Conservation (phyloP, 2,797 vertebrate genomes). For the Labroides dimidiatus region DNA sequence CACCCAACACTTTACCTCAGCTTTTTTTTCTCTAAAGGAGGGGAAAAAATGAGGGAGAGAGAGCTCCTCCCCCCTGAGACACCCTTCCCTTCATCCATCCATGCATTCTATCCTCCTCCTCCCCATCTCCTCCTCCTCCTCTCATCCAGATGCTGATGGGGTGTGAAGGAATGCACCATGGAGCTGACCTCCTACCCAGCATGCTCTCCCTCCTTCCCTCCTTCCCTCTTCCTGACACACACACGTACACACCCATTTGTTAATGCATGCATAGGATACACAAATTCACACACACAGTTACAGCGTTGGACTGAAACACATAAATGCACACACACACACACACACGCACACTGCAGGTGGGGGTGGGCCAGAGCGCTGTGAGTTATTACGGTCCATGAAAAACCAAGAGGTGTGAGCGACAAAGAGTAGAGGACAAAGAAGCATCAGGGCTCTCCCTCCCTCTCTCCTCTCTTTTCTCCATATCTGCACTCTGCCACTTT, state of each 20-base stretch:
- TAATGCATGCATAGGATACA: constrained; percentile 17
- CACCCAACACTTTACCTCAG: constrained; percentile 13
- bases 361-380: constrained; percentile 51
- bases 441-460: constrained; percentile 33
- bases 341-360: constrained; percentile 40
- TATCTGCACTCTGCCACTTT: constrained; percentile 11
- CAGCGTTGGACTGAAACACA: not conserved
- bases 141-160: constrained; percentile 79
- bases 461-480: not conserved
- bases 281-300: not conserved
- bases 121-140: constrained; percentile 45
- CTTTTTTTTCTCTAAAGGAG: constrained; percentile 26
- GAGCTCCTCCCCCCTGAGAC: constrained; percentile 64
- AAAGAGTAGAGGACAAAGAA: constrained; percentile 74
- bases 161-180: constrained; percentile 82
- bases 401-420: constrained; percentile 66
- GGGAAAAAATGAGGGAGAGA: constrained; percentile 17
- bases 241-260: constrained; percentile 8
- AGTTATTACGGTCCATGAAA: constrained; percentile 69
- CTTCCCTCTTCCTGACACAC: not conserved
- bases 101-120: constrained; percentile 43
- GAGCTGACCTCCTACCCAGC: constrained; percentile 77
- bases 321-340: constrained; percentile 8
- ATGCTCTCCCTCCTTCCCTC: constrained; percentile 36
- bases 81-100: constrained; percentile 50